Percentiles rank a stretch among this genome's conserved stretches.
phyloP scores from a whole-genome alignment of 35 echinoderm and acorn worm genomes.

The Strongylocentrotus purpuratus region DNA sequence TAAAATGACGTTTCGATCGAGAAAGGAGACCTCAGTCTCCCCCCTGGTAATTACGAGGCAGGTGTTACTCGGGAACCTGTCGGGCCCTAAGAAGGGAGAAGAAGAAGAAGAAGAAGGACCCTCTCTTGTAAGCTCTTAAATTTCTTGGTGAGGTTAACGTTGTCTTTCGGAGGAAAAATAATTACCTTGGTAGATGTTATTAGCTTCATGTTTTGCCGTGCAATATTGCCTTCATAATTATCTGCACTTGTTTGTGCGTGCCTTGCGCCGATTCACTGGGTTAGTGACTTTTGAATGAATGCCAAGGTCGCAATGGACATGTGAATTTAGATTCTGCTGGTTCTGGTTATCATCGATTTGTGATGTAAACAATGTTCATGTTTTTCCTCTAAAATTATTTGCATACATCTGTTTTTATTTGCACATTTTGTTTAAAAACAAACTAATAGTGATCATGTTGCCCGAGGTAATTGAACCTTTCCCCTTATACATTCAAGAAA shows the following conservation, averaged over 20 bases:
- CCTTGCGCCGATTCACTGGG: background rate
- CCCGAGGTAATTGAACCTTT: no score
- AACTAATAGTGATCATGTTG: no score
- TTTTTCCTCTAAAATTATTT: background rate
- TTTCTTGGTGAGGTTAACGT: background rate
- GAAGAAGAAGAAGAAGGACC: background rate
- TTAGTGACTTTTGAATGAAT: background rate
- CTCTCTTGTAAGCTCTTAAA: slow-evolving; percentile 11
- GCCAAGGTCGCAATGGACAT: background rate
- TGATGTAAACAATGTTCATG: background rate
- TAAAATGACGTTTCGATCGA: slow-evolving; percentile 42
- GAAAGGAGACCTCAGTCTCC: background rate
- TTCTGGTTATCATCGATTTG: background rate
- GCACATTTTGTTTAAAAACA: no score
- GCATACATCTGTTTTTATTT: no score
- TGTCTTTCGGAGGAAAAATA: background rate
- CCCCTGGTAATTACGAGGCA: slow-evolving; percentile 29
- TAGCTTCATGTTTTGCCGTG: background rate
- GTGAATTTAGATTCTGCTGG: background rate
- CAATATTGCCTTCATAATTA: background rate
- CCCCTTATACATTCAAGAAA: no score
- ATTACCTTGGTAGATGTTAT: background rate
- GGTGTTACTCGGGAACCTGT: background rate
- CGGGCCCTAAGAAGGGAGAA: background rate
- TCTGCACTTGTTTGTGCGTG: background rate